Evolutionary conservation across 2,797 vertebrate species (phyloP), one percentile per base, ranked within the genome.

Genomic region (Sciurus vulgaris): DNA sequence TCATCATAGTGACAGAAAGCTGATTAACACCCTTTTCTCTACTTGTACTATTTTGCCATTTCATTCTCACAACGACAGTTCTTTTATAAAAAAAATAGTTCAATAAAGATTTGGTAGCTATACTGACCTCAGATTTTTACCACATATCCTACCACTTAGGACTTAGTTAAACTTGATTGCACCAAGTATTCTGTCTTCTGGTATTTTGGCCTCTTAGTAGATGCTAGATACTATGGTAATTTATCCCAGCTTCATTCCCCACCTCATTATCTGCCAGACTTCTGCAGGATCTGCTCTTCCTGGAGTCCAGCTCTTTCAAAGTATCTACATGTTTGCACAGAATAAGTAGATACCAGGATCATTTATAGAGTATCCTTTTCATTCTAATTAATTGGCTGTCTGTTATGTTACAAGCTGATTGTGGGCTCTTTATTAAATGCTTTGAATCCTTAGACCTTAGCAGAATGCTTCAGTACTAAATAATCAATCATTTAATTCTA

Each of bases 41-140:
- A 69, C 30, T 89, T 92, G 22, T 20, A 74, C 33, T 38, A 41
- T 85, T 54, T 85, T 93, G 61, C 28, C 70, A 77, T 96, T 96
- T 86, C 17, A 89, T 65, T 89, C 74, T 89, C 51, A 17, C 54
- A 79, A 77, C n/a, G 5, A 73, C 77, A 33, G 6, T 35, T 61
- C 6, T 44, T 47, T 47, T n/a, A 5, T 18, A 56, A 18, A 38
- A 54, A 49, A 44, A 76, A 79, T 26, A 61, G 86, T 88, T 85
- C 47, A 83, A 69, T 86, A 96, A 70, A 94, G 33, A 79, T 93
- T 85, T 70, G 63, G 49, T 17, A 65, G 56, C 14, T 69, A 11
- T 5, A 63, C 10, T 20, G 65, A 65, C 49, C 77, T 89, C 35
- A 73, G 38, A 13, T 15, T 79, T 72, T 77, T 6, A 63, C 12